phyloP scores from a whole-genome alignment of 2,888 invertebrate species.

The Diachrysia chrysitis region DNA sequence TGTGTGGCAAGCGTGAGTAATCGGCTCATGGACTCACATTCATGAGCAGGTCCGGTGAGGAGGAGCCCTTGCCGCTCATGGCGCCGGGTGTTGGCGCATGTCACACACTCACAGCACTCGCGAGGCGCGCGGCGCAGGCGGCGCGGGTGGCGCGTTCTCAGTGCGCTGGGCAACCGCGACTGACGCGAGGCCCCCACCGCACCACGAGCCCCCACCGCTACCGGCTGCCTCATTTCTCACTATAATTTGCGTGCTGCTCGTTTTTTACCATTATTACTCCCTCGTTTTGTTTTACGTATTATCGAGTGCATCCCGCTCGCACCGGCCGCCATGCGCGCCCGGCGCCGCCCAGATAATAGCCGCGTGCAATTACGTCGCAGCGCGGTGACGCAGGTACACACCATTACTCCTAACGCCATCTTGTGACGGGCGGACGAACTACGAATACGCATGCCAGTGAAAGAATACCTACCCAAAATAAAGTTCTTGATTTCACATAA shows the following conservation, averaged over 20 bases:
- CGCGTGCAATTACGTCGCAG: constrained; percentile 83
- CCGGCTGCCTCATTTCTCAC: constrained; percentile 89
- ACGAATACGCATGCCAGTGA: not conserved
- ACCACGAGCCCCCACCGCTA: constrained; percentile 87
- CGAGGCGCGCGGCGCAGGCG: constrained; percentile 79
- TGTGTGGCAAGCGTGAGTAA: constrained; percentile 45
- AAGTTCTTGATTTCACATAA: not conserved
- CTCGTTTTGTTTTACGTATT: constrained; percentile 90
- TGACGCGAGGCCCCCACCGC: constrained; percentile 83
- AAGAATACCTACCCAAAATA: not conserved
- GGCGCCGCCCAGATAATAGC: constrained; percentile 89
- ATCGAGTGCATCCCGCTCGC: constrained; percentile 90
- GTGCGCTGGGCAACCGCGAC: constrained; percentile 84
- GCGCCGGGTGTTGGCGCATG: constrained; percentile 79
- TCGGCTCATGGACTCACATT: constrained; percentile 83
- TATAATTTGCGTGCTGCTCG: constrained; percentile 89
- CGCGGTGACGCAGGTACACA: constrained; percentile 60
- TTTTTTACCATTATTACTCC: constrained; percentile 90
- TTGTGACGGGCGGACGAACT: constrained; percentile 76
- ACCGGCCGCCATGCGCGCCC: constrained; percentile 88
- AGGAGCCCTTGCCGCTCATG: constrained; percentile 62
- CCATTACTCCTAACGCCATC: constrained; percentile 80
- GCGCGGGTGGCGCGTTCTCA: constrained; percentile 81
- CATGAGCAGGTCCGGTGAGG: constrained; percentile 84
- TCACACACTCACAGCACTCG: constrained; percentile 85